Evolutionary conservation across 2,113 vertebrate genomes (phyloP).

Genomic region (Spea bombifrons): DNA sequence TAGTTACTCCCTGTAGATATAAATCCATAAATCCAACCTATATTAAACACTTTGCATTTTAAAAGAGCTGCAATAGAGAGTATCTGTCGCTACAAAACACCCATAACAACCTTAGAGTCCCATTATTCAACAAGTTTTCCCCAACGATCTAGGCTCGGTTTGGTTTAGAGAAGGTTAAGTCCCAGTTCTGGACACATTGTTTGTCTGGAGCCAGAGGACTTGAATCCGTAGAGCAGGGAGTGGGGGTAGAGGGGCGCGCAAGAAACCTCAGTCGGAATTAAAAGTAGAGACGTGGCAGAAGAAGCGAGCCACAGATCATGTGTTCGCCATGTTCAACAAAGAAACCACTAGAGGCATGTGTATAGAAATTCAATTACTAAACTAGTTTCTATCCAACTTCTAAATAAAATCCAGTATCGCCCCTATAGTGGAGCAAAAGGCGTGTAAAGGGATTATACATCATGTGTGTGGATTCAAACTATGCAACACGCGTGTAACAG

Average conservation of each 20-base stretch:
- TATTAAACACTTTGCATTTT: no score
- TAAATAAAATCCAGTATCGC: no score
- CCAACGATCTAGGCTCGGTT: background rate
- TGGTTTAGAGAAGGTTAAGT: background rate
- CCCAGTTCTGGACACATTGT: background rate
- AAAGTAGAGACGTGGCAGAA: conserved; percentile 2
- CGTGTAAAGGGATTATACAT: no score
- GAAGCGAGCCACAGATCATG: background rate
- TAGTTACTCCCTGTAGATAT: no score
- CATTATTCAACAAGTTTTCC: no score
- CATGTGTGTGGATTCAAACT: no score
- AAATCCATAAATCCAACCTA: no score
- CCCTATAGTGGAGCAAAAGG: no score
- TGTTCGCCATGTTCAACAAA: conserved; percentile 9
- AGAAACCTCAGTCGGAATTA: conserved; percentile 11
- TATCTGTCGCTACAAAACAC: no score
- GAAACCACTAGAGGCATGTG: background rate
- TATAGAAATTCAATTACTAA: background rate
- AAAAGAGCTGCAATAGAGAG: no score
- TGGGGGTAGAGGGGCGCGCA: conserved; percentile 20
- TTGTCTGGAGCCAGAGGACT: background rate
- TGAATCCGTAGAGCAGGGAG: conserved; percentile 17
- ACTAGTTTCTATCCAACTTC: background rate
- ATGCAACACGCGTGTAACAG: no score
- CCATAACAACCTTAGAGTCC: no score